These are phyloP conservation scores for Cantharis flavilabris DNA, from an alignment of 2,888 invertebrate species.

Conservation along the genomic window DNA sequence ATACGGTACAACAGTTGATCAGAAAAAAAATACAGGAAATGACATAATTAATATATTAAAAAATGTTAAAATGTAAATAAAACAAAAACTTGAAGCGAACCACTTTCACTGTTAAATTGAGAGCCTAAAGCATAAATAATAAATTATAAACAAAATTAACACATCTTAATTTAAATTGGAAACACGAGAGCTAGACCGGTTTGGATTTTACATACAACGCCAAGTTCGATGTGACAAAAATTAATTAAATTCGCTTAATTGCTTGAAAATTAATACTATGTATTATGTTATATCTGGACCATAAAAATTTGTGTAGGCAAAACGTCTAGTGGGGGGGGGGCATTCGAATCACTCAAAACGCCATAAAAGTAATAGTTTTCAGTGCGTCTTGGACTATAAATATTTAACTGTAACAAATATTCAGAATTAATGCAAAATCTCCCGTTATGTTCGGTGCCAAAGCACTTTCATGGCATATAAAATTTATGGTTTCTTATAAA, in stretches of 20 bases:
- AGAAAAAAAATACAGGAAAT: background rate
- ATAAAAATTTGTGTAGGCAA: no score
- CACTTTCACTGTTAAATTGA: background rate
- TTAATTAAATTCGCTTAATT: background rate
- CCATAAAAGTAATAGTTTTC: background rate
- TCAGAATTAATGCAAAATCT: background rate
- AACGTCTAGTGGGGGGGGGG: background rate
- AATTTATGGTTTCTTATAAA: background rate
- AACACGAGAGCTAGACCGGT: background rate
- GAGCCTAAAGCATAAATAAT: background rate
- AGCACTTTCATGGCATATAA: background rate
- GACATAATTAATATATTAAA: background rate
- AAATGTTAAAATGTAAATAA: background rate
- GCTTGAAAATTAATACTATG: no score
- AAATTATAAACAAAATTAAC: background rate
- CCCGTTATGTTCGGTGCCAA: background rate
- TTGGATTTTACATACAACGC: background rate
- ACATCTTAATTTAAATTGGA: background rate
- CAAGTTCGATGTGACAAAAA: background rate
- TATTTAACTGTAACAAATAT: background rate
- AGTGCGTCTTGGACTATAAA: background rate
- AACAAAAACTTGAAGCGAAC: background rate
- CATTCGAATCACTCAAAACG: background rate
- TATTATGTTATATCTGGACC: no score
- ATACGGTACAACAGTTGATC: background rate